Evolutionary conservation across 2,888 invertebrate genomes (phyloP).

Genomic region (Folsomia candida): DNA sequence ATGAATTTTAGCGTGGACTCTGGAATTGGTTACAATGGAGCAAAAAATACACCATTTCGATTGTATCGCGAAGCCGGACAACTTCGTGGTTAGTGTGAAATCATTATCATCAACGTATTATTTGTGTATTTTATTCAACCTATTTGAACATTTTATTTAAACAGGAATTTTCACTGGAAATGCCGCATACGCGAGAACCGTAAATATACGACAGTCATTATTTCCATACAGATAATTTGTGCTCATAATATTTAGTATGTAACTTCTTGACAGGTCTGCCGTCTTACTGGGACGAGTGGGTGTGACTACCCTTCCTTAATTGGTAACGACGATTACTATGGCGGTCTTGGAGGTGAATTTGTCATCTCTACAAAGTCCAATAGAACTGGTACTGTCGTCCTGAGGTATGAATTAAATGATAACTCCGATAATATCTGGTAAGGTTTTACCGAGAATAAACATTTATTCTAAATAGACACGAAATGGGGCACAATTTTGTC

Average conservation of each 20-base stretch:
- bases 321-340: slow-evolving; percentile 28
- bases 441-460: too few relatives aligned
- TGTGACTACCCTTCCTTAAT: slow-evolving; percentile 41
- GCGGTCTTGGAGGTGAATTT: slow-evolving; percentile 48
- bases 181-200: slow-evolving; percentile 25
- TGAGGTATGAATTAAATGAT: too few relatives aligned
- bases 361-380: slow-evolving; percentile 45
- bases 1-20: slow-evolving; percentile 31
- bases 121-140: too few relatives aligned
- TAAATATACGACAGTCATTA: too few relatives aligned
- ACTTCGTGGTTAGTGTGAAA: too few relatives aligned
- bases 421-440: too few relatives aligned
- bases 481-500: slow-evolving; percentile 39
- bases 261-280: slow-evolving; percentile 11
- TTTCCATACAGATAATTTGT: too few relatives aligned
- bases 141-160: too few relatives aligned
- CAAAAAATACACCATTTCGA: slow-evolving; percentile 40
- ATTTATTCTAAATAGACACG: too few relatives aligned
- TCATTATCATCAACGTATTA: too few relatives aligned
- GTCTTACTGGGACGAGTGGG: slow-evolving; percentile 29
- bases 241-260: too few relatives aligned
- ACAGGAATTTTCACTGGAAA: slow-evolving; percentile 31
- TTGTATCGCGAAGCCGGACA: slow-evolving; percentile 37
- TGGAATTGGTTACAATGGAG: slow-evolving; percentile 44
- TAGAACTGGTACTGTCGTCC: slow-evolving; percentile 44